Evolutionary conservation across 2,113 vertebrate genomes (phyloP), one percentile per base, ranked within the genome.

Genomic region (Oreocharis arfaki): DNA sequence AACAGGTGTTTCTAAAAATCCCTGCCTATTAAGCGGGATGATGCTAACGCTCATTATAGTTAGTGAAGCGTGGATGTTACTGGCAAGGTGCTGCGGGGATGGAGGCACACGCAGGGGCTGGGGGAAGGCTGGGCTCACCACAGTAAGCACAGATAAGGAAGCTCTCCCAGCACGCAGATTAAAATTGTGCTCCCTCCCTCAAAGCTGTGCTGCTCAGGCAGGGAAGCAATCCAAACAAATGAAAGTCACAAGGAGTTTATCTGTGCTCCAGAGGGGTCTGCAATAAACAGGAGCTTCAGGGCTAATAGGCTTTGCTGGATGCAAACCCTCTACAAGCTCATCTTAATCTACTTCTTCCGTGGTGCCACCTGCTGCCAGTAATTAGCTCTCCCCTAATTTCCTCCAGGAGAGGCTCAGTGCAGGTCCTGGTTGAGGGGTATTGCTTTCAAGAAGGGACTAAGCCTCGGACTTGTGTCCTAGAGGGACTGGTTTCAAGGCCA

Each of bases 271-370:
- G 59, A 79, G 82, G 73, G 64, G 70, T 87, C 93, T 83, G 59
- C 0, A 4, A 46, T 89, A 59, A 89, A 81, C 69, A 80, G 92
- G 67, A 85, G 79, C 86, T 89, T 86, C 55, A 23, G 50, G 53
- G 32, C 50, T 96, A 94, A 95, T 76, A 94, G 84, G 92, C 90
- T 96, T 96, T 96, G 70, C 69, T 82, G 82, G 44, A 65, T 71
- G 73, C 50, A 95, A 78, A 44, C 65, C 68, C 73, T 52, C 39
- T 78, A 28, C 73, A 27, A 65, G 63, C 88, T 81, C 73, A 7
- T 87, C 59, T 52, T 95, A 89, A 95, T 94, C 89, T 52, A 50
- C 46, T 32, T 92, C 74, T 26, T 92, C 79, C 68, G 79, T 56
- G 65, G 73, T 95, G 89, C 89, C 57, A 86, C 87, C 93, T 97